A percentile compares a stretch with the other conserved stretches of the same genome.
Conservation (phyloP, 2,797 vertebrate species). For the Manis pentadactyla region DNA sequence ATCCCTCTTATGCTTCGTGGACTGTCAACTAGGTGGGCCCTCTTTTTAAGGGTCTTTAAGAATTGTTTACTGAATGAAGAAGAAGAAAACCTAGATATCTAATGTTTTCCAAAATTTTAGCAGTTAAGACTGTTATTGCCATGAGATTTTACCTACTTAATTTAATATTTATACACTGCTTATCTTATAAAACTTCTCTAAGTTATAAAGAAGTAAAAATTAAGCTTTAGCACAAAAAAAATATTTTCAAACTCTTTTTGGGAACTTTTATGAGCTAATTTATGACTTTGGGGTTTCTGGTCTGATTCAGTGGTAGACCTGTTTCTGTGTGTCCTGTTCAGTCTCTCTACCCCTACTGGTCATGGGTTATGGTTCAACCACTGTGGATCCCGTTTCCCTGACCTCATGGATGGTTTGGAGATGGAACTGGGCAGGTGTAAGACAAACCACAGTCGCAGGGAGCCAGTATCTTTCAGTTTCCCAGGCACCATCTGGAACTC, state of each 20-base stretch:
- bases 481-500: background rate
- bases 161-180: conserved; percentile 3
- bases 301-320: background rate
- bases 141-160: conserved; percentile 16
- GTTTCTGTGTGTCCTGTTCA: background rate
- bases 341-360: background rate
- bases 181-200: conserved; percentile 17
- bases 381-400: background rate
- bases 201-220: conserved; percentile 41
- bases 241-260: background rate
- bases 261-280: background rate
- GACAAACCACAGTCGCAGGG: background rate
- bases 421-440: background rate
- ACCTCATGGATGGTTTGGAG: background rate
- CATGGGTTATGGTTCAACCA: background rate
- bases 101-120: conserved; percentile 48
- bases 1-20: background rate
- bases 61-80: conserved; percentile 19
- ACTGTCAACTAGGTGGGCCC: background rate
- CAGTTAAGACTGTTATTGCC: background rate
- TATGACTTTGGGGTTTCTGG: conserved; percentile 12
- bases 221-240: conserved; percentile 17
- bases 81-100: background rate
- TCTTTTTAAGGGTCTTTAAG: conserved; percentile 14
- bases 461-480: background rate